These are phyloP conservation scores for Spatula versicolor DNA, from an alignment of 2,797 vertebrate species.

Conservation along the genomic window DNA sequence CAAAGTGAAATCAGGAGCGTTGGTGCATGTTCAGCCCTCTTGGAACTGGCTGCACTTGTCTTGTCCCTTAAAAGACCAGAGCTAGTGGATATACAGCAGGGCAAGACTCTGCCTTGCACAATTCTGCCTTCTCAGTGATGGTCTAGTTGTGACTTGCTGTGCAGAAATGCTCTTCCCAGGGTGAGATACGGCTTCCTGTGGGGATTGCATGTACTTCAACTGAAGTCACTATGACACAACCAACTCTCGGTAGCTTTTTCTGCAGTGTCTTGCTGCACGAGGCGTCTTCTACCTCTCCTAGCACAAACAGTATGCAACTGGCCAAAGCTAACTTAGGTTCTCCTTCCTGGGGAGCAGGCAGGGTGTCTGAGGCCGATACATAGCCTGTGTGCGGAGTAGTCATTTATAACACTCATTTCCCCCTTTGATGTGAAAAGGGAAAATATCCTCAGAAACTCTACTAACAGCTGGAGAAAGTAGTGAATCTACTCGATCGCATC, in stretches of 20 bases:
- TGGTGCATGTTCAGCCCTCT: background rate
- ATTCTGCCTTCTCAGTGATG: background rate
- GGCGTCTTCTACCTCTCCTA: slow-evolving; percentile 5
- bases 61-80: background rate
- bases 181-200: background rate
- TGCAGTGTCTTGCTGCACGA: background rate
- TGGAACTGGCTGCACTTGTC: background rate
- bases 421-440: background rate
- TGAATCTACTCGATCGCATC: rapidly evolving
- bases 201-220: background rate
- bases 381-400: background rate
- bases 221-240: background rate
- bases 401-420: background rate
- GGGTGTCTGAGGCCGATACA: background rate
- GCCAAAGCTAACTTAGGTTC: background rate
- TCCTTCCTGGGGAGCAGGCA: background rate
- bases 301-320: background rate
- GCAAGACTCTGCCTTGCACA: background rate
- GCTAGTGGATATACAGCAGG: background rate
- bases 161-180: background rate
- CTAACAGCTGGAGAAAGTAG: background rate
- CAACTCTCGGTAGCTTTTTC: background rate
- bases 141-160: background rate
- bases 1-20: background rate
- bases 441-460: background rate